Base-by-base conservation (phyloP, 64 coral and sea anemone genomes). In the Montipora cactus region DNA sequence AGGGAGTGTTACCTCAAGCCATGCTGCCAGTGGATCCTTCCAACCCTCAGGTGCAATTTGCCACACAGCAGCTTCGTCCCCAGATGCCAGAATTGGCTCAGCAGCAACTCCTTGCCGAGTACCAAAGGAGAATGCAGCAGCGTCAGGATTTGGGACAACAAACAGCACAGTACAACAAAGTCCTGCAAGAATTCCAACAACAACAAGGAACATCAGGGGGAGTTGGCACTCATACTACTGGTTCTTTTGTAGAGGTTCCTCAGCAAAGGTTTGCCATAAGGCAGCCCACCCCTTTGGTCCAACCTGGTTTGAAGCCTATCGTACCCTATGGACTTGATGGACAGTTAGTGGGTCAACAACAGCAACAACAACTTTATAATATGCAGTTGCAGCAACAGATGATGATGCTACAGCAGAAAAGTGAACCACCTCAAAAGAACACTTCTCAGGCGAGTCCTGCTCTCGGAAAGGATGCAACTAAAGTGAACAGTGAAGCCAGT, bases 191-290 rank as follows among this genome's bases (percentile, higher is more conserved):
- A 23, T 67, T 98, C 21, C 96, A 98, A n/a, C 96, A 98, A 59
- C 89, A 88, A 59, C 96, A 95, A 76, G 96, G 93, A 22, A 78
- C 51, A 0, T 83, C 79, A 50, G 19, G 68, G 19, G 20, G 44
- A 44, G 77, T 50, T 55, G 66, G 89, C 47, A 12, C 85, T 84
- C 83, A 92, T 18, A 77, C 84, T 37, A 75, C 52, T 50, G 91
- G 76, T 13, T 75, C 81, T 68, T 66, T 98, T 44, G 44, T 98
- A 8, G 96, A 98, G 59, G 79, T 98, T 71, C 77, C 96, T 19
- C 96, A 98, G 48, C 96, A 98, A 67, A 90, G 96, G 67, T 92
- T 98, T 95, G 96, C 89, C 45, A 22, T 98, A 20, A 94, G 96
- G 45, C 96, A 94, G 75, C 89, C 96, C 47, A 72, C 70, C 9